Percentiles rank a stretch among this genome's conserved stretches.
Evolutionary conservation across 2,888 invertebrate genomes (phyloP).

Genomic region (Neoascia interrupta): DNA sequence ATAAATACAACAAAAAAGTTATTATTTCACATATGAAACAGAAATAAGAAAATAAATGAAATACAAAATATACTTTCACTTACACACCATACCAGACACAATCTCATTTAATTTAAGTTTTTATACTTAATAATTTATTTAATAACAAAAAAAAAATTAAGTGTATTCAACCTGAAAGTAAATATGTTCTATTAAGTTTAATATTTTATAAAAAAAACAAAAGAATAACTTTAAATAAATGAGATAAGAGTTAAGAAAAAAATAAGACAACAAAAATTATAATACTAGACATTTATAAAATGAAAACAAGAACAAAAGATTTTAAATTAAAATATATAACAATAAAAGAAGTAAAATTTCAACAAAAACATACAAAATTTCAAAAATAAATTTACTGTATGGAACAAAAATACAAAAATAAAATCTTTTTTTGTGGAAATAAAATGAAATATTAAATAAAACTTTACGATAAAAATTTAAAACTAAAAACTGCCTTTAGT

Average conservation of each 20-base stretch:
- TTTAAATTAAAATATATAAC: constrained; percentile 37
- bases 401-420: constrained; percentile 17
- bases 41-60: constrained; percentile 1
- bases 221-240: constrained; percentile 30
- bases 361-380: constrained; percentile 6
- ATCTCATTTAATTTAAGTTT: constrained; percentile 60
- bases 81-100: constrained; percentile 9
- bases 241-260: constrained; percentile 22
- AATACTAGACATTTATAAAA: constrained; percentile 62
- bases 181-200: constrained; percentile 61
- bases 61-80: constrained; percentile 20
- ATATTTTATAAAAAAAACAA: constrained; percentile 58
- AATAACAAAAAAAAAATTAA: constrained; percentile 13
- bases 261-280: constrained; percentile 20
- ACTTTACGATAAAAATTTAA: constrained; percentile 68
- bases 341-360: constrained; percentile 13
- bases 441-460: constrained; percentile 69
- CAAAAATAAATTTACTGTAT: constrained; percentile 32
- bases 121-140: constrained; percentile 48
- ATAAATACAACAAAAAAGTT: constrained; percentile 22
- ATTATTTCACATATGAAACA: too few species aligned
- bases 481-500: constrained; percentile 7
- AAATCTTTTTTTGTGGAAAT: constrained; percentile 65
- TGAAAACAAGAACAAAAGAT: constrained; percentile 22
- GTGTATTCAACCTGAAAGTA: constrained; percentile 15